Evolutionary conservation across 2,888 invertebrate genomes (phyloP), one percentile per base, ranked within the genome.

Genomic region (Chironomus tentans): DNA sequence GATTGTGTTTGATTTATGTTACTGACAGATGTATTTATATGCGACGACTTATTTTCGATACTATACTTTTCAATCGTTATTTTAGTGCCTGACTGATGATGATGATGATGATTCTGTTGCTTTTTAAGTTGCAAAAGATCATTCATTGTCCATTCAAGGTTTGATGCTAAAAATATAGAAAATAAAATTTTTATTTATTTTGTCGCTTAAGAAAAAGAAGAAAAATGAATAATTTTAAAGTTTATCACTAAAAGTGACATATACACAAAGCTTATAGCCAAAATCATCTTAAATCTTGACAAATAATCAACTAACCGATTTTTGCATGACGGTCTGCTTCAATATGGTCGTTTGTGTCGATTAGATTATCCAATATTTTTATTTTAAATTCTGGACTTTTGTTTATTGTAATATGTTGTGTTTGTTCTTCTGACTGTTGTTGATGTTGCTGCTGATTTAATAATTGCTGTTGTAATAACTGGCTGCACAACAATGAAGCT

Each of bases 61-160:
- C 38, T 38, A 38, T 10, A 38, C 38, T 38, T 38, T 38, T 38
- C 56, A 13, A 24, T 21, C 13, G 50, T 56, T 15, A 48, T 74
- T 21, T 68, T 46, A 24, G 69, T 69, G 7, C 38, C 10, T 38
- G 38, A 38, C 7, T 38, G 38, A 38, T 38, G 38, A 38, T 38
- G n/a, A n/a, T n/a, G n/a, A n/a, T n/a, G n/a, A n/a, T n/a, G 28
- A 6, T 28, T 28, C 28, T 22, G 50, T 73, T 61, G 56, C 7
- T 46, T 50, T 18, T 73, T 73, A 21, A 71, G n/a, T 18, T 47
- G 48, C 22, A 68, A 65, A 47, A 80, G 78, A 77, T 80, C 79
- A 77, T 78, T 79, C 78, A 80, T 79, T 68, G 78, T 77, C 84
- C 84, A 83, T 77, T 81, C 81, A 80, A 83, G 82, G 78, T 82